Evolutionary conservation across 2,113 vertebrate genomes (phyloP).

Genomic region (Orientallactaga bullata): DNA sequence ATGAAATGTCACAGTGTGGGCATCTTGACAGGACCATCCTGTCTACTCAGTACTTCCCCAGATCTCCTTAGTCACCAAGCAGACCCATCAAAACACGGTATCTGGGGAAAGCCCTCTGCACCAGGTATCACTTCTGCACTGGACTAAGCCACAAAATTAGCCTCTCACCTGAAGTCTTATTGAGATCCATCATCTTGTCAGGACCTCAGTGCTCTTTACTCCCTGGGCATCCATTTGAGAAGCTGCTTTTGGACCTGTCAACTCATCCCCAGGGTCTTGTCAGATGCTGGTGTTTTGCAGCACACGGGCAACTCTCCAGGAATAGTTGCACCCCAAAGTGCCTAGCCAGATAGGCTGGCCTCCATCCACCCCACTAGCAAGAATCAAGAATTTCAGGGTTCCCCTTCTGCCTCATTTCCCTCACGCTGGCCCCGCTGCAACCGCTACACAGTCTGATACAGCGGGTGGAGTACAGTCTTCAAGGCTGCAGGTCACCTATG

Average conservation of each 20-base stretch:
- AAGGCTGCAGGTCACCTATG: neutral
- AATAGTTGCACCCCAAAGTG: neutral
- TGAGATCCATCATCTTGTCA: neutral
- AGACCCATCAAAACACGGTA: neutral
- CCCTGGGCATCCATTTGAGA: neutral
- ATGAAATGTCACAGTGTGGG: neutral
- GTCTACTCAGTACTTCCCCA: neutral
- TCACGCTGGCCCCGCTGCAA: neutral
- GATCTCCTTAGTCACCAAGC: neutral
- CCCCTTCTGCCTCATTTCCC: neutral
- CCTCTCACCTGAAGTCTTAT: neutral
- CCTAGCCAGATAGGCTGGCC: neutral
- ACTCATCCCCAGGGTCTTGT: neutral
- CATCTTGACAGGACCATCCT: neutral
- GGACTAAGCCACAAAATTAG: neutral
- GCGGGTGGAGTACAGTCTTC: neutral
- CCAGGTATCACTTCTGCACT: neutral
- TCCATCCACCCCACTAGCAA: neutral
- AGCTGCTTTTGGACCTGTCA: neutral
- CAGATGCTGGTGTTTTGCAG: neutral
- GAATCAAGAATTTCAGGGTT: neutral
- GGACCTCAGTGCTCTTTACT: neutral
- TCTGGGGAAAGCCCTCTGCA: neutral
- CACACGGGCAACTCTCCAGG: neutral
- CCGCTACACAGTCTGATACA: neutral